Conservation (phyloP, 1,140 invertebrate genomes). For the Drosophila neocordata region DNA sequence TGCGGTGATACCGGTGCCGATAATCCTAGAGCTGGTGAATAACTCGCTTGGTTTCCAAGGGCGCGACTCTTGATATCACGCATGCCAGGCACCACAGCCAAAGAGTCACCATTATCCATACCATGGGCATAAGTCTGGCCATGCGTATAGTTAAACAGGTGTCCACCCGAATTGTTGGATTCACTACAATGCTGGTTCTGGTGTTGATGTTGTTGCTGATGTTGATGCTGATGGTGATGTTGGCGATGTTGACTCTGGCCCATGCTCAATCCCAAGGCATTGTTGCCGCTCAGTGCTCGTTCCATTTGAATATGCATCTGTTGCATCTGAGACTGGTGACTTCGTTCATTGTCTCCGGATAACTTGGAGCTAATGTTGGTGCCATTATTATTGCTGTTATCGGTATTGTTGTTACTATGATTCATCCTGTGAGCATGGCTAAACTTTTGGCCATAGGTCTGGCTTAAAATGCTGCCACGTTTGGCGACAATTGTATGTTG, state of each 20-base stretch:
- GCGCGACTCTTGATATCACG: background rate
- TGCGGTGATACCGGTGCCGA: background rate
- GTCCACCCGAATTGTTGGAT: slow-evolving; percentile 9
- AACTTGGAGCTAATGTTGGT: background rate
- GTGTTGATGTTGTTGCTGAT: background rate
- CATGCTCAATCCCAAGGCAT: background rate
- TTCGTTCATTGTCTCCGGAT: background rate
- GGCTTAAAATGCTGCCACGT: slow-evolving; percentile 21
- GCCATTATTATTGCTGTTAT: background rate
- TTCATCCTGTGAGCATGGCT: background rate
- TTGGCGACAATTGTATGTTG: slow-evolving; percentile 4
- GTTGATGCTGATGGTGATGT: background rate
- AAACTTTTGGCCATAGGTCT: slow-evolving; percentile 17
- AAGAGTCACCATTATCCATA: slow-evolving; percentile 35
- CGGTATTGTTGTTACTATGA: background rate
- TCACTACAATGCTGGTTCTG: background rate
- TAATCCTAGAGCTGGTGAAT: background rate
- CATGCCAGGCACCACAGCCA: background rate
- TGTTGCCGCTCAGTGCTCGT: slow-evolving; percentile 1
- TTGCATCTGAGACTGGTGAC: slow-evolving; percentile 1
- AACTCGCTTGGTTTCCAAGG: background rate
- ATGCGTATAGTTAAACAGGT: slow-evolving; percentile 8
- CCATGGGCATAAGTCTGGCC: slow-evolving; percentile 11
- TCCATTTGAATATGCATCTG: slow-evolving; percentile 14
- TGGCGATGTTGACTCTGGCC: background rate